Conservation (phyloP, 2,113 vertebrate species). For the Poicephalus meyeri region DNA sequence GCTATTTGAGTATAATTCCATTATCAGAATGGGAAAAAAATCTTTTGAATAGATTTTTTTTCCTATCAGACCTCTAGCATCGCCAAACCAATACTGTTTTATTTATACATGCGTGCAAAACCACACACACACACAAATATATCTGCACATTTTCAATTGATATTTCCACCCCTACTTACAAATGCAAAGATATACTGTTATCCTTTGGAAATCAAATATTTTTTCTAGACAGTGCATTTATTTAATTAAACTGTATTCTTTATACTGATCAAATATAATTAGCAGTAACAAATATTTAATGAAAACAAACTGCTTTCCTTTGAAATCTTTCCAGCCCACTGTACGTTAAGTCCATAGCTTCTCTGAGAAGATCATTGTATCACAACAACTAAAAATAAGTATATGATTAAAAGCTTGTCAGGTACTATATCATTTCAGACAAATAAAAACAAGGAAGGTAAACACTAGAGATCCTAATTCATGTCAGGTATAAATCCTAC, state of each 20-base stretch:
- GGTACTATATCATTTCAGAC: background rate
- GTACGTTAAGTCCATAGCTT: constrained; percentile 48
- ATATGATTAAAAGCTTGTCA: constrained; percentile 6
- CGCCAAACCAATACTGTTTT: constrained; percentile 11
- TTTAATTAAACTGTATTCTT: constrained; percentile 78
- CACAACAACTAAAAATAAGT: constrained; percentile 1
- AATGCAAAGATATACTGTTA: constrained; percentile 65
- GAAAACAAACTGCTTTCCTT: constrained; percentile 74
- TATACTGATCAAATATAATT: constrained; percentile 75
- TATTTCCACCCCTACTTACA: constrained; percentile 10
- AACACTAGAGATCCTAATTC: background rate
- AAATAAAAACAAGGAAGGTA: constrained; percentile 7
- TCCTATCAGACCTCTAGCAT: background rate
- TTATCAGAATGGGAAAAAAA: constrained; percentile 19
- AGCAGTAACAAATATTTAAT: constrained; percentile 74
- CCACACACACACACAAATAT: background rate
- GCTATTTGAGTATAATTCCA: constrained; percentile 21
- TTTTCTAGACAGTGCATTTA: constrained; percentile 53
- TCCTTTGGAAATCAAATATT: constrained; percentile 70
- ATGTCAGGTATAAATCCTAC: background rate
- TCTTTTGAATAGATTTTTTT: background rate
- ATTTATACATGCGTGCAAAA: background rate
- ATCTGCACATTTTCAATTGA: constrained; percentile 26
- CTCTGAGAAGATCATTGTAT: constrained; percentile 22
- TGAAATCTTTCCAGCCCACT: constrained; percentile 54